Conservation (phyloP, 2,113 vertebrate genomes). For the Gnathonemus echidnorhynchus region DNA sequence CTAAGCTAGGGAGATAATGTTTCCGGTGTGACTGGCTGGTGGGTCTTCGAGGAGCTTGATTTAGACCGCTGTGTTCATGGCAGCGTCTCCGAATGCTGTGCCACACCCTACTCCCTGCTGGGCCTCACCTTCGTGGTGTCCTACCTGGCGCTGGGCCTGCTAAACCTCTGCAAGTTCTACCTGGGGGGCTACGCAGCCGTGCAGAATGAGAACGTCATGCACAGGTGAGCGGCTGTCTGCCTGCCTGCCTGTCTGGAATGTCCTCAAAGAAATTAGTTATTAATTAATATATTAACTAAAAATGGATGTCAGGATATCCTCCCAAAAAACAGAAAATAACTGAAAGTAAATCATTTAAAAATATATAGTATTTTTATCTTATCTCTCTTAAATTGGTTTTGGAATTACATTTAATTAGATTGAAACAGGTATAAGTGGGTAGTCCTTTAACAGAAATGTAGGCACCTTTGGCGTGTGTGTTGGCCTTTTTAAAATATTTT, state of each 20-base stretch:
- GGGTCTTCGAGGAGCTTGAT: neutral
- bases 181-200: slow-evolving; percentile 65
- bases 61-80: neutral
- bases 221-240: slow-evolving; percentile 57
- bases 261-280: neutral
- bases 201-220: slow-evolving; percentile 75
- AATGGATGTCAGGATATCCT: neutral
- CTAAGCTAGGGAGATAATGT: neutral
- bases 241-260: neutral
- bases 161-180: slow-evolving; percentile 77
- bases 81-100: slow-evolving; percentile 76
- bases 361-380: no score
- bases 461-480: neutral
- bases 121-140: slow-evolving; percentile 78
- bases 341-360: no score
- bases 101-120: slow-evolving; percentile 71
- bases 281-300: neutral
- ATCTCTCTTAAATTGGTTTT: no score
- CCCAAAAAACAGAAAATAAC: neutral
- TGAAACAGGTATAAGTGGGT: no score
- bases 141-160: slow-evolving; percentile 70
- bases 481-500: neutral
- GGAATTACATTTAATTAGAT: no score
- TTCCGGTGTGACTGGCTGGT: neutral
- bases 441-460: neutral